Evolutionary conservation across 2,888 invertebrate species (phyloP).

Genomic region (Caenorhabditis macrosperma): DNA sequence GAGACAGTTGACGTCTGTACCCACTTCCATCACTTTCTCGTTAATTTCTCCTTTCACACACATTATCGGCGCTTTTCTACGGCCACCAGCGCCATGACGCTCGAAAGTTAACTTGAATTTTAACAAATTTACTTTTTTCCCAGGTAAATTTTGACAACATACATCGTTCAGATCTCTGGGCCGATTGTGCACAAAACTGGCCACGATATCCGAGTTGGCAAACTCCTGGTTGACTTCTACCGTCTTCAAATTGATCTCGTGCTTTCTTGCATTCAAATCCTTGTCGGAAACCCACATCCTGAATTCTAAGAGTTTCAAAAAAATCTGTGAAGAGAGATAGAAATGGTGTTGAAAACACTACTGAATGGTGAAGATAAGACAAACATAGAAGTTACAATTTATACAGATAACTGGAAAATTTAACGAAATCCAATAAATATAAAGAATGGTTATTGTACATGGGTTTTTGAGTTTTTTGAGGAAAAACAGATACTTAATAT

Average conservation of each 20-base stretch:
- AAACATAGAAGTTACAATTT: too few relatives aligned
- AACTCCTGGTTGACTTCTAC: conserved; percentile 39
- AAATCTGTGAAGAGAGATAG: not conserved
- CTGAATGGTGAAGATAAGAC: too few relatives aligned
- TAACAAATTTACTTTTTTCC: not conserved
- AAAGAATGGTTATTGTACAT: too few relatives aligned
- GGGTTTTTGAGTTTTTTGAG: too few relatives aligned
- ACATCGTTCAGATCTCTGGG: conserved; percentile 36
- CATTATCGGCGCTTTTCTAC: conserved; percentile 46
- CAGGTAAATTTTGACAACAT: not conserved
- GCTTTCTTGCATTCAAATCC: conserved; percentile 26
- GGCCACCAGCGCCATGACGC: conserved; percentile 24
- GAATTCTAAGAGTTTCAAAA: not conserved
- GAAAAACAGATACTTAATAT: too few relatives aligned
- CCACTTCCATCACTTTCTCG: conserved; percentile 62
- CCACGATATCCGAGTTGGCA: conserved; percentile 56
- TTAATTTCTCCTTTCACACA: conserved; percentile 38
- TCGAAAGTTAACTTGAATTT: conserved; percentile 44
- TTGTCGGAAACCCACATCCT: conserved; percentile 47
- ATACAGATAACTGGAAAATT: too few relatives aligned
- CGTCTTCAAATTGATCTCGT: conserved; percentile 4
- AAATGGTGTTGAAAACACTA: not conserved
- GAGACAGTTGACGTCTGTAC: conserved; percentile 57
- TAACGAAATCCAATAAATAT: too few relatives aligned
- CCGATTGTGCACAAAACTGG: conserved; percentile 57